Base-by-base conservation (phyloP, 2,888 invertebrate genomes). In the Tinea semifulvella region DNA sequence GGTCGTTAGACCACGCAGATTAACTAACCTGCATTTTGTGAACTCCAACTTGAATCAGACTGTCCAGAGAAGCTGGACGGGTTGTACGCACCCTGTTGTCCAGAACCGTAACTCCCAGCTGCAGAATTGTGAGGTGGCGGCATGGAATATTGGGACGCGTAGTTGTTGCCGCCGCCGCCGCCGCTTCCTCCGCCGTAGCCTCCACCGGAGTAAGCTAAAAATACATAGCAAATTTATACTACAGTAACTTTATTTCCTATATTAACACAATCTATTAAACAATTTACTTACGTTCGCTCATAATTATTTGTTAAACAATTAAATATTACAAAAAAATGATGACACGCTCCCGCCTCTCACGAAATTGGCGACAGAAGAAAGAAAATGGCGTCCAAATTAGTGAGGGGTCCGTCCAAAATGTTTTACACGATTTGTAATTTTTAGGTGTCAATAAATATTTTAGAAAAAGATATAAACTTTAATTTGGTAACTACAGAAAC, bases 121-220 rank as follows among this genome's bases (percentile, higher is more conserved):
- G 74, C 64, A 50, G 66, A 58, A 57, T 74, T 61, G 42, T 74
- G 55, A 39, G 82, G 73, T 45, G 80, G 73, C 51, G 82, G 73
- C 59, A 80, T 67, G 44, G 81, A 68, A 65, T 82, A 75, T 59
- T 75, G 71, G 51, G 52, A 10, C 45, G 72, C 65, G 22, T 73
- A 66, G 57, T 76, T 75, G 45, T 76, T 56, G 18, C 51, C 50
- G 5, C 50, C 49, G 11, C 43, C 70, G 47, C 70, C 64, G 45
- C 70, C 63, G 49, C 68, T 11, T 47, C n/a, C 22, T 40, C 40
- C 47, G 19, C 46, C 40, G 10, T 35, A 38, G 2, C 45, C 47
- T n/a, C 51, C 51, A 13, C 68, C 62, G 55, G 48, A 43, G 16
- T 46, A 49, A 44, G 43, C 47, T 44, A 38, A 19, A 31, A 11